phyloP scores from a whole-genome alignment of 2,888 invertebrate species.

The Pyrrhosoma nymphula region DNA sequence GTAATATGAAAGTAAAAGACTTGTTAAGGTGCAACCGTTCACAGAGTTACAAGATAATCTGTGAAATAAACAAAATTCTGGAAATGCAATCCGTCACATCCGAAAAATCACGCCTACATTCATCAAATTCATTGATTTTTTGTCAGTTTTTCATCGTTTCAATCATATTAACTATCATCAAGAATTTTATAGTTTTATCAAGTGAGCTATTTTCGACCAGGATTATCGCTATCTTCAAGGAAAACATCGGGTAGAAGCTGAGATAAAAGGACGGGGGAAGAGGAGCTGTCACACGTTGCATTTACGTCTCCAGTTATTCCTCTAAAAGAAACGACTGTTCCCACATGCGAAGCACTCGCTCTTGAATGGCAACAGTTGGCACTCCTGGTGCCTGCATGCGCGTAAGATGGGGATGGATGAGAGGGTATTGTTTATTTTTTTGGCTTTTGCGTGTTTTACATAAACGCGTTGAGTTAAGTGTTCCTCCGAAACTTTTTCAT shows the following conservation, averaged over 20 bases:
- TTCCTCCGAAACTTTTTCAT: neutral
- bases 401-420: neutral
- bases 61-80: too few species aligned
- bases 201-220: too few species aligned
- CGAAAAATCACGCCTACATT: too few species aligned
- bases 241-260: neutral
- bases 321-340: neutral
- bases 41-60: too few species aligned
- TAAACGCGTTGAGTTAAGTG: neutral
- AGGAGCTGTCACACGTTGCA: neutral
- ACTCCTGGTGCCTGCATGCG: neutral
- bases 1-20: too few species aligned
- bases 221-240: too few species aligned
- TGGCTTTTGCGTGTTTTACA: neutral
- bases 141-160: too few species aligned
- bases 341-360: neutral
- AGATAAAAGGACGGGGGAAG: neutral
- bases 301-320: neutral
- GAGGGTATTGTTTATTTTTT: neutral
- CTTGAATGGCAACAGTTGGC: constrained; percentile 14
- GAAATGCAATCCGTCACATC: too few species aligned
- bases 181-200: too few species aligned
- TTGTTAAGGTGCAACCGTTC: too few species aligned
- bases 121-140: too few species aligned
- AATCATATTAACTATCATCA: too few species aligned